These are phyloP conservation scores for Styela clava DNA, from an alignment of 23 tunicate genomes.

Conservation along the genomic window DNA sequence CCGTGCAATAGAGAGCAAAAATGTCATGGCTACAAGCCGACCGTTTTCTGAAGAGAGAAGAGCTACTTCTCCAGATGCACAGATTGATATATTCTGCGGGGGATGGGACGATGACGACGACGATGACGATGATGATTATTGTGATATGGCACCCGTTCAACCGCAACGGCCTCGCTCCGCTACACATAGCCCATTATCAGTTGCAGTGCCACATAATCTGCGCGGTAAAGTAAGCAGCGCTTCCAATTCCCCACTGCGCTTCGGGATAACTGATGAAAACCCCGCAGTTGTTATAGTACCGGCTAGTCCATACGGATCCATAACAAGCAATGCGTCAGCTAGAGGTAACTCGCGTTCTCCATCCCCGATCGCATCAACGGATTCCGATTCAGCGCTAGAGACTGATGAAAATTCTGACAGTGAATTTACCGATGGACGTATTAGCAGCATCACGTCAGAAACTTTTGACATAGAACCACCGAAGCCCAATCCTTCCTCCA, in stretches of 20 bases:
- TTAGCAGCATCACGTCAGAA: background rate
- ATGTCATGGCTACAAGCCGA: background rate
- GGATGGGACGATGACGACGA: slow-evolving; percentile 25
- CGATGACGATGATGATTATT: slow-evolving; percentile 44
- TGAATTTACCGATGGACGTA: background rate
- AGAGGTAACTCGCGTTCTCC: background rate
- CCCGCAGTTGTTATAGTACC: slow-evolving; percentile 13
- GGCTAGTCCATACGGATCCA: slow-evolving; percentile 25
- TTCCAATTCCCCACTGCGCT: background rate
- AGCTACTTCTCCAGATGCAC: background rate
- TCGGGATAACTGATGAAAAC: background rate
- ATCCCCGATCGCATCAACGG: background rate
- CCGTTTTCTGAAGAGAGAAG: background rate
- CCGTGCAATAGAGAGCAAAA: background rate
- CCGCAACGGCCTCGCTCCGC: slow-evolving; percentile 7
- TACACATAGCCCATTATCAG: background rate
- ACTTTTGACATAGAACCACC: background rate
- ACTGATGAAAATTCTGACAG: slow-evolving; percentile 3
- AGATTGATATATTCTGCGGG: slow-evolving; percentile 12
- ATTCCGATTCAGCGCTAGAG: background rate
- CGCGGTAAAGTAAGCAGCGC: background rate
- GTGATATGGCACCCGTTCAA: slow-evolving; percentile 51
- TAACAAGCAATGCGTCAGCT: background rate
- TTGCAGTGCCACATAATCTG: background rate
- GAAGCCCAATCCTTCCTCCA: background rate